Conservation (phyloP, 1,140 invertebrate genomes). For the Brachionus rubens region DNA sequence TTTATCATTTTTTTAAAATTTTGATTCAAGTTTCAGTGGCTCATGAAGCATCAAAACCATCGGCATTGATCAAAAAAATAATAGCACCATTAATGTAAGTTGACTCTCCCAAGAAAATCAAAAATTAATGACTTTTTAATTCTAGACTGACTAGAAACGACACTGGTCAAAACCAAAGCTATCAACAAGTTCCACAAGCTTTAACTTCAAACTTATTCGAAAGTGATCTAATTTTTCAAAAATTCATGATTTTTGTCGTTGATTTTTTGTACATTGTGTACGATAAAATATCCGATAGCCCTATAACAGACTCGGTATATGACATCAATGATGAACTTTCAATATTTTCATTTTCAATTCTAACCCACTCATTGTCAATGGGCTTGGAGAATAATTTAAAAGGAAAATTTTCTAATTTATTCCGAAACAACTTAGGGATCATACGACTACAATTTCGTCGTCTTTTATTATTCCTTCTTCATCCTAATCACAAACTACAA, state of each 20-base stretch:
- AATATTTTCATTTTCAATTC: conserved; percentile 21
- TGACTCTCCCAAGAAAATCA: background rate
- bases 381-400: conserved; percentile 38
- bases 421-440: background rate
- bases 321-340: conserved; percentile 1
- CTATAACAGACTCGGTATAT: background rate
- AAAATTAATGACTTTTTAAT: background rate
- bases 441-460: conserved; percentile 14
- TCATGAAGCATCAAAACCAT: background rate
- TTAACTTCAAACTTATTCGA: background rate
- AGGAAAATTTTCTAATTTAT: conserved; percentile 5
- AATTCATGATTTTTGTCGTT: conserved; percentile 35
- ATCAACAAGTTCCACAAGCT: background rate
- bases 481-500: conserved; percentile 24
- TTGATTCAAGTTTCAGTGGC: background rate
- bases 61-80: conserved; percentile 9
- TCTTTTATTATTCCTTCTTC: conserved; percentile 14
- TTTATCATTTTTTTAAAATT: background rate
- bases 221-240: conserved; percentile 28
- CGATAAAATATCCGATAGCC: conserved; percentile 32
- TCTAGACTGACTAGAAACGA: background rate
- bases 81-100: conserved; percentile 29
- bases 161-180: background rate
- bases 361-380: conserved; percentile 7
- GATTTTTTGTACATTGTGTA: conserved; percentile 27